These are phyloP conservation scores for Ormyrus thymus DNA, from an alignment of 2,888 invertebrate species.

Conservation along the genomic window DNA sequence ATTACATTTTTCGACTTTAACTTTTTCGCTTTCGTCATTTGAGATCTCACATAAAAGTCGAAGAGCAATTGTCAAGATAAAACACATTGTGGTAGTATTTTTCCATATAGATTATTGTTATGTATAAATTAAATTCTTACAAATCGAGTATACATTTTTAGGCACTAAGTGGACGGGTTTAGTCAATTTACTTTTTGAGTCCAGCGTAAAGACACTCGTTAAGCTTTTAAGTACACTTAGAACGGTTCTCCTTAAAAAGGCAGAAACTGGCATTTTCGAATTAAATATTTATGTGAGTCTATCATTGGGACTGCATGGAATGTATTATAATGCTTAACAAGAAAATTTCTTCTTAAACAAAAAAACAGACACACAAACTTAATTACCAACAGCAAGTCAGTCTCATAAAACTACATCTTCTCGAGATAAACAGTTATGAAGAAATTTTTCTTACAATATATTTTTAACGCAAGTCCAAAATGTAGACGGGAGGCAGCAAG, in stretches of 20 bases:
- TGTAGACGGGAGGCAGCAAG: constrained; percentile 12
- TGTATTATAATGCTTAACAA: constrained; percentile 22
- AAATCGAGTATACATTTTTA: constrained; percentile 57
- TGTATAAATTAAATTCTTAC: constrained; percentile 45
- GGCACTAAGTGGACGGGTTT: constrained; percentile 69
- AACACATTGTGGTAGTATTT: constrained; percentile 45
- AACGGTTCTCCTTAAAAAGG: constrained; percentile 35
- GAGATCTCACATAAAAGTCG: constrained; percentile 61
- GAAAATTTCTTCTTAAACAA: constrained; percentile 26
- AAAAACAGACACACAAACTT: constrained; percentile 21
- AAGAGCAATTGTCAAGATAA: constrained; percentile 55
- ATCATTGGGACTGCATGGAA: constrained; percentile 39
- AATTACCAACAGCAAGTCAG: constrained; percentile 33
- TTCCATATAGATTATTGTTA: constrained; percentile 19
- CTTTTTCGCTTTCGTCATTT: constrained; percentile 39
- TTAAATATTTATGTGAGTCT: constrained; percentile 19
- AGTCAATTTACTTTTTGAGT: constrained; percentile 56
- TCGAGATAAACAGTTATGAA: constrained; percentile 26
- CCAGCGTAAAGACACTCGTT: constrained; percentile 39
- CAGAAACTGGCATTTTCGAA: constrained; percentile 49
- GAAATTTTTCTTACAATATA: constrained; percentile 26
- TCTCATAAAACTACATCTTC: constrained; percentile 23
- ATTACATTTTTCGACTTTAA: constrained; percentile 47
- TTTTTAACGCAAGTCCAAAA: constrained; percentile 10
- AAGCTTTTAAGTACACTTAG: constrained; percentile 67